Evolutionary conservation across 2,113 vertebrate species (phyloP), one percentile per base, ranked within the genome.

Genomic region (Petromus typicus): DNA sequence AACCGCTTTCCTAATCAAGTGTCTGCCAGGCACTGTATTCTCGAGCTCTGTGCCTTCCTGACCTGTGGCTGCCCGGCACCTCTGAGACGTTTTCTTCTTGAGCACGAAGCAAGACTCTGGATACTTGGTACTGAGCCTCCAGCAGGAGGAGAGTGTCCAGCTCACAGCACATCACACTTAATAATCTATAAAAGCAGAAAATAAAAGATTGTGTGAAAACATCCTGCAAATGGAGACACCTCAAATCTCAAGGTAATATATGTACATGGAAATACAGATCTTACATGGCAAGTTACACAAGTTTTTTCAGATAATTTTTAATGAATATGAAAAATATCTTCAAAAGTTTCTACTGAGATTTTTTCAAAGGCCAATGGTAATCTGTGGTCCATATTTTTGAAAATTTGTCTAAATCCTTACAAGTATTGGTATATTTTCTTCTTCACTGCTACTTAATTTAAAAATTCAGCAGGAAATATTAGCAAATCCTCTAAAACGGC

Each of bases 101-200:
- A 94, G 98, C 98, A 96, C 98, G 98, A 63, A 99, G 98, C 95
- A 99, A 98, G 95, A 98, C 97, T 97, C 98, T 97, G 94, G 99
- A 99, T 96, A 99, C 97, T 81, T 98, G 98, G 97, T 99, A 99
- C 90, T 99, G 99, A 97, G 98, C 98, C 98, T 99, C 99, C 97
- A 99, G 96, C 43, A 99, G 98, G 76, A 99, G 98, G 66, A 99
- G 98, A 6, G 98, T 98, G 97, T 99, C 99, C 97, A 99, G 98
- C 93, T 99, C 98, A 98, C 99, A 99, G 98, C 99, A 99, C 1
- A 99, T 90, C 75, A 99, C 98, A 83, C 98, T 99, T 93, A 99
- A 98, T 87, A 99, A 97, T 97, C 99, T 99, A 97, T 63, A 78
- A 97, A 91, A 61, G 85, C 16, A 37, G 30, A 92, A 83, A n/a